A percentile compares a stretch with the other conserved stretches of the same genome.
phyloP scores from a whole-genome alignment of 2,888 invertebrate genomes.

The Plagodis dolabraria region DNA sequence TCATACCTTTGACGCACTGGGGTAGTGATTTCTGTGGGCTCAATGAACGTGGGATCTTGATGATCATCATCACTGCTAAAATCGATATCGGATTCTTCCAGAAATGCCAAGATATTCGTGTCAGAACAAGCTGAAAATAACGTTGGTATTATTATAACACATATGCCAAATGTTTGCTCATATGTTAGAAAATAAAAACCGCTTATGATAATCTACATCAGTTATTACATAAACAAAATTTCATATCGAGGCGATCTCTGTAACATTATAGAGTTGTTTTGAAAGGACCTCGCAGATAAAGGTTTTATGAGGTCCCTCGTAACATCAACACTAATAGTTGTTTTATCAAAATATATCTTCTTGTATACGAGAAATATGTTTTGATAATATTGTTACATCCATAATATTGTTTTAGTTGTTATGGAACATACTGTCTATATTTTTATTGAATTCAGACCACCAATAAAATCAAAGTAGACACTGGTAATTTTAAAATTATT shows the following conservation, averaged over 20 bases:
- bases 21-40: background rate
- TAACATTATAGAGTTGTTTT: conserved; percentile 14
- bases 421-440: too few relatives aligned
- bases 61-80: background rate
- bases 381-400: too few relatives aligned
- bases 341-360: conserved; percentile 8
- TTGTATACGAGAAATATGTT: too few relatives aligned
- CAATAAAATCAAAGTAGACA: too few relatives aligned
- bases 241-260: conserved; percentile 23
- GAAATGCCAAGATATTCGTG: too few relatives aligned
- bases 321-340: conserved; percentile 22
- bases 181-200: background rate
- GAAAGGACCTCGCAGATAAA: conserved; percentile 21
- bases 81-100: conserved; percentile 1
- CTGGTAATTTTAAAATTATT: too few relatives aligned
- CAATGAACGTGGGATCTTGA: background rate
- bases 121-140: too few relatives aligned
- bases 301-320: conserved; percentile 21
- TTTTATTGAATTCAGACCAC: too few relatives aligned
- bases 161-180: too few relatives aligned
- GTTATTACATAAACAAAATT: conserved; percentile 12
- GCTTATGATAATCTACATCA: conserved; percentile 1
- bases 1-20: background rate
- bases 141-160: too few relatives aligned
- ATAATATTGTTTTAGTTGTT: too few relatives aligned